phyloP scores from a whole-genome alignment of 2,888 invertebrate genomes.

The Andrena bucephala region DNA sequence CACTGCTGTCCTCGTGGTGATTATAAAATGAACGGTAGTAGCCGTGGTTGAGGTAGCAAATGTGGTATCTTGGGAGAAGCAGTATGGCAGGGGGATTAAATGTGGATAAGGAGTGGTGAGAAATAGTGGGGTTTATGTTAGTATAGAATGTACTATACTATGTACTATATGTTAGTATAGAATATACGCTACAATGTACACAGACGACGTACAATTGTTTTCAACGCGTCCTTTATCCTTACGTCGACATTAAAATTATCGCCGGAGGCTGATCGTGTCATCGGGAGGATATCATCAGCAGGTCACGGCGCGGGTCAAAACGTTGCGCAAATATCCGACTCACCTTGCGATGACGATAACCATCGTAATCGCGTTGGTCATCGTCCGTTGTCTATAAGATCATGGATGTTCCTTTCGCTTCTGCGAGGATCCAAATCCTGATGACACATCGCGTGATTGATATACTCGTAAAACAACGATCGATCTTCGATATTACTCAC shows the following conservation, averaged over 20 bases:
- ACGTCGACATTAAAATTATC: conserved; percentile 35
- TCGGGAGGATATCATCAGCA: conserved; percentile 47
- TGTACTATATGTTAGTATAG: no score
- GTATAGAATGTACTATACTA: no score
- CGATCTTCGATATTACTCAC: neutral
- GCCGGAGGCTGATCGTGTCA: conserved; percentile 63
- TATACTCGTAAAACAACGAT: neutral
- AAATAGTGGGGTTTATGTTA: no score
- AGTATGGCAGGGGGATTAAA: no score
- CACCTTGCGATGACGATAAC: conserved; percentile 45
- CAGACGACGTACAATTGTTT: conserved; percentile 2
- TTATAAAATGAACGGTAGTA: no score
- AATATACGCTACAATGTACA: neutral
- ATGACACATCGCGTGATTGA: conserved; percentile 15
- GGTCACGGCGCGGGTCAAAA: conserved; percentile 61
- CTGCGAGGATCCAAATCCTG: neutral
- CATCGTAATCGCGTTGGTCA: conserved; percentile 43
- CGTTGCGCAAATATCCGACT: conserved; percentile 61
- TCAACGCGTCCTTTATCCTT: neutral
- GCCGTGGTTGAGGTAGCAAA: no score
- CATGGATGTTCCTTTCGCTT: conserved; percentile 20
- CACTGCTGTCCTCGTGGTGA: no score
- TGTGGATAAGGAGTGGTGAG: no score
- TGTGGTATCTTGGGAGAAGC: no score
- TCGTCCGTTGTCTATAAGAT: conserved; percentile 16